Evolutionary conservation across 2,797 vertebrate species (phyloP).

Genomic region (Podargus strigoides): DNA sequence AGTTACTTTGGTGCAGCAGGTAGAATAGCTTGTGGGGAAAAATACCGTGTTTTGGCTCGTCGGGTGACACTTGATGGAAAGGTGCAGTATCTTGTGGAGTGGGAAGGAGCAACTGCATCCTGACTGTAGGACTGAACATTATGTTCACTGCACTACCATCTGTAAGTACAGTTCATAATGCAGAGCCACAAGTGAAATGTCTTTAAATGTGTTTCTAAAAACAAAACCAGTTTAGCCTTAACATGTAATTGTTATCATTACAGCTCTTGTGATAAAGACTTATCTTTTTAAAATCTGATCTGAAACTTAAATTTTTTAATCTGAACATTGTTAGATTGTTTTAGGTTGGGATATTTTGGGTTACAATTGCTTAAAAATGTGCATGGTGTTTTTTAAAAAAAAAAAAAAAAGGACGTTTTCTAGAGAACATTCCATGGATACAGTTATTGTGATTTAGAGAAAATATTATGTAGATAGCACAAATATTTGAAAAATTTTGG

Average conservation of each 20-base stretch:
- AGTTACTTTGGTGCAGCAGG: slow-evolving; percentile 97
- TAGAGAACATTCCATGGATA: slow-evolving; percentile 74
- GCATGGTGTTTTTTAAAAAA: slow-evolving; percentile 71
- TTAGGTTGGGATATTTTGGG: slow-evolving; percentile 74
- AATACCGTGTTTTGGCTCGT: slow-evolving; percentile 92
- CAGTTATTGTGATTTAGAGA: slow-evolving; percentile 77
- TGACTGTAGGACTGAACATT: slow-evolving; percentile 81
- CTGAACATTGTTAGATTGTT: slow-evolving; percentile 75
- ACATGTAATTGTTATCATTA: slow-evolving; percentile 73
- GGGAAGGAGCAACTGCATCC: slow-evolving; percentile 97
- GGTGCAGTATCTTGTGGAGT: slow-evolving; percentile 98
- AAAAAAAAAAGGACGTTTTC: slow-evolving; percentile 50
- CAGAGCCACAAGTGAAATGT: slow-evolving; percentile 65
- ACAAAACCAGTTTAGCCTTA: slow-evolving; percentile 78
- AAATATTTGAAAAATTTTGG: slow-evolving; percentile 72
- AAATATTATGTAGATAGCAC: slow-evolving; percentile 78
- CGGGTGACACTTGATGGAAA: slow-evolving; percentile 94
- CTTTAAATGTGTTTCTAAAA: slow-evolving; percentile 66
- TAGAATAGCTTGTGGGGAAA: slow-evolving; percentile 95
- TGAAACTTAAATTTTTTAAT: slow-evolving; percentile 77
- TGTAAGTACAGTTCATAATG: slow-evolving; percentile 70
- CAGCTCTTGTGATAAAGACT: slow-evolving; percentile 74
- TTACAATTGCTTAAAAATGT: slow-evolving; percentile 71
- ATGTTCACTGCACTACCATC: slow-evolving; percentile 75
- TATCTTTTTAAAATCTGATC: slow-evolving; percentile 77